Conservation (phyloP, 1,140 invertebrate species). For the Psilanteris sp. region DNA sequence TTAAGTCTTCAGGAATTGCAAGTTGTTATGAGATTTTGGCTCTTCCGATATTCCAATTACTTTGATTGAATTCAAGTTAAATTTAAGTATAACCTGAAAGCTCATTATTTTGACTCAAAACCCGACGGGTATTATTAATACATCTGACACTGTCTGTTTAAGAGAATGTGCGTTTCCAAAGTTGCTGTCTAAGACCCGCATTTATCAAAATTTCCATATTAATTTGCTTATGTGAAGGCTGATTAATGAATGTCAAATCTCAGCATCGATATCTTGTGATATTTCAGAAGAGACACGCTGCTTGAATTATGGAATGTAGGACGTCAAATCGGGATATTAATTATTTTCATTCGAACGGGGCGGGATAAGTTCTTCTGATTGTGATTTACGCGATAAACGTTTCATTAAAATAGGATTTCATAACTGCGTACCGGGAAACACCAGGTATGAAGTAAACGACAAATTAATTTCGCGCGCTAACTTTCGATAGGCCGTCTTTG, state of each 20-base stretch:
- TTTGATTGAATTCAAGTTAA: conserved; percentile 11
- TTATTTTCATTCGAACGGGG: too few species aligned
- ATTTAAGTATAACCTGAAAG: conserved; percentile 2
- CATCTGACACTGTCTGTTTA: neutral
- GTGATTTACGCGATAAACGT: too few species aligned
- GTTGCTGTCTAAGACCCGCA: conserved; percentile 9
- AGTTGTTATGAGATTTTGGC: neutral
- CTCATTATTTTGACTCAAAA: conserved; percentile 1
- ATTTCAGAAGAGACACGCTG: too few species aligned
- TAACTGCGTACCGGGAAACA: too few species aligned
- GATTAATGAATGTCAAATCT: conserved; percentile 16
- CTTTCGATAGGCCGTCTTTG: too few species aligned
- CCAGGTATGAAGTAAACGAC: too few species aligned
- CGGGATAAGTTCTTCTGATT: too few species aligned
- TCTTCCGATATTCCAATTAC: neutral
- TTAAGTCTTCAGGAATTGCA: neutral
- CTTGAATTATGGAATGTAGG: too few species aligned
- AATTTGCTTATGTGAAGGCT: conserved; percentile 3
- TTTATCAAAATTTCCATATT: conserved; percentile 38
- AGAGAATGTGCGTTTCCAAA: neutral
- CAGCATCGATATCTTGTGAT: too few species aligned
- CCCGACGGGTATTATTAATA: conserved; percentile 26
- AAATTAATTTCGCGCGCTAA: too few species aligned
- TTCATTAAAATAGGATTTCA: too few species aligned
- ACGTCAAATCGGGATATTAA: too few species aligned